These are phyloP conservation scores for Amiota mariae DNA, from an alignment of 2,888 invertebrate species.

Conservation along the genomic window DNA sequence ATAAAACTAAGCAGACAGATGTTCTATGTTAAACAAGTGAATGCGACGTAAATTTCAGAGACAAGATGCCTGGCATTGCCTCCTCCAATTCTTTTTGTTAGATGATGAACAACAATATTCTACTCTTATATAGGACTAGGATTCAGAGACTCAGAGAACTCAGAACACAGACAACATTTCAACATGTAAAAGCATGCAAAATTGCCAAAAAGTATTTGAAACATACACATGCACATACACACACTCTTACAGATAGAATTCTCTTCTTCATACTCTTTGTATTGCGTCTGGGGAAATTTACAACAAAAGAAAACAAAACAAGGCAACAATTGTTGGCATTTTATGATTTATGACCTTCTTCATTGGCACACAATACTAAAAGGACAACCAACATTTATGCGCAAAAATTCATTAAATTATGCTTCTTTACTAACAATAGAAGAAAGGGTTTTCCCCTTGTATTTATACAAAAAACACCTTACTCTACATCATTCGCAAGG, in stretches of 20 bases:
- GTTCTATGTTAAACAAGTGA: background rate
- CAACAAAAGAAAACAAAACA: slow-evolving; percentile 30
- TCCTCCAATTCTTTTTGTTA: no score
- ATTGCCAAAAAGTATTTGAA: slow-evolving; percentile 45
- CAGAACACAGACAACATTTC: slow-evolving; percentile 6
- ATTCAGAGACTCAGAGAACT: no score
- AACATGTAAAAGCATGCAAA: slow-evolving; percentile 53
- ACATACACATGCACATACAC: background rate
- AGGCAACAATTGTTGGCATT: slow-evolving; percentile 60
- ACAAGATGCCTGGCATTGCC: no score
- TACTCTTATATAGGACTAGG: no score
- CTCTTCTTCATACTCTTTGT: background rate
- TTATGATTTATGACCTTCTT: slow-evolving; percentile 57
- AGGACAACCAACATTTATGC: slow-evolving; percentile 59
- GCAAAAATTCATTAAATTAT: slow-evolving; percentile 37
- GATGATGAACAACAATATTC: no score
- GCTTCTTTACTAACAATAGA: background rate
- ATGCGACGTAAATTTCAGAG: background rate
- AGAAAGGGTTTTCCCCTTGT: background rate
- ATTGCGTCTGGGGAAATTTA: slow-evolving; percentile 29
- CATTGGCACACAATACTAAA: slow-evolving; percentile 35
- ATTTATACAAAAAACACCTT: no score
- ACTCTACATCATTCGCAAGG: no score
- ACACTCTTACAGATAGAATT: slow-evolving; percentile 48
- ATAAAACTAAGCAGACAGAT: slow-evolving; percentile 1